These are phyloP conservation scores for Pteronotus mesoamericanus DNA, from an alignment of 2,797 vertebrate species.

Conservation along the genomic window DNA sequence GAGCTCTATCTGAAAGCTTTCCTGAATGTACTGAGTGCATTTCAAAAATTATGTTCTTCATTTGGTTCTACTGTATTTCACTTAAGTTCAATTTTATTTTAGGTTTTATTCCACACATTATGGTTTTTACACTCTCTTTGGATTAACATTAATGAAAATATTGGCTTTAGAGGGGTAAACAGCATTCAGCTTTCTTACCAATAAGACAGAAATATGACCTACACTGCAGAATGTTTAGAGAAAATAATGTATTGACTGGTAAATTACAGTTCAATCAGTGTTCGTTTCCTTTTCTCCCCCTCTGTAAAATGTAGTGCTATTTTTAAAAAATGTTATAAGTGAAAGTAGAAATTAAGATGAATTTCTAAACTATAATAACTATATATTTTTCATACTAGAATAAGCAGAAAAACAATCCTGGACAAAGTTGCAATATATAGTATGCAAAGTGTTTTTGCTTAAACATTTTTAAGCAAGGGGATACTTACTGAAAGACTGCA, in stretches of 20 bases:
- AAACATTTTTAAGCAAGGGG: not conserved
- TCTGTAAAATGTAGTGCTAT: not conserved
- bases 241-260: not conserved
- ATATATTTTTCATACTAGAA: not conserved
- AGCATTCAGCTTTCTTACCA: not conserved
- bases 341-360: not conserved
- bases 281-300: not conserved
- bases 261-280: not conserved
- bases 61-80: slow-evolving; percentile 2
- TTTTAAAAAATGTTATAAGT: not conserved
- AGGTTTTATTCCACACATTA: not conserved
- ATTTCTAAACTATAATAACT: not conserved
- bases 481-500: not conserved
- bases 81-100: slow-evolving; percentile 19
- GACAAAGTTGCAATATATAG: not conserved
- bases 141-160: slow-evolving; percentile 44
- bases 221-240: not conserved
- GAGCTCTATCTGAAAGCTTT: slow-evolving; percentile 39
- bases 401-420: not conserved
- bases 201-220: not conserved
- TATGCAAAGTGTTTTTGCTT: not conserved
- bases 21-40: not conserved
- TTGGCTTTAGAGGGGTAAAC: not conserved
- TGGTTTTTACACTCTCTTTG: not conserved
- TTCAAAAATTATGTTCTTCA: slow-evolving; percentile 49